phyloP scores from a whole-genome alignment of 2,888 invertebrate genomes.

The Tholera decimalis region DNA sequence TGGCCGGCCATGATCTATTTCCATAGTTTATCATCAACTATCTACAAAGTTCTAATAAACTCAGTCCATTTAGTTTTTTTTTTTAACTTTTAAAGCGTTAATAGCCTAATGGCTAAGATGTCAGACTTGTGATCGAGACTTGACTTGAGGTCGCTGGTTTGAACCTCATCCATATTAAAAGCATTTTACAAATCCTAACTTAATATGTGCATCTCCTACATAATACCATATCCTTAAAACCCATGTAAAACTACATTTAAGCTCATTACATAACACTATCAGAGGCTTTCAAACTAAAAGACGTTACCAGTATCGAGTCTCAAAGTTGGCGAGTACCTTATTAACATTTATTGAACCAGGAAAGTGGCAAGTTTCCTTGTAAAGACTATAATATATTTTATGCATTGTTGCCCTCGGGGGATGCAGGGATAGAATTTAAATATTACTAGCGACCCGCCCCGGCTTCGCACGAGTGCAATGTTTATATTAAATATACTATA shows the following conservation, averaged over 20 bases:
- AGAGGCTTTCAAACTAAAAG: neutral
- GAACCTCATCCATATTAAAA: too few species aligned
- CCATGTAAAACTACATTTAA: constrained; percentile 18
- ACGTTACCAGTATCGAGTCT: constrained; percentile 35
- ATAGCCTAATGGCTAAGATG: too few species aligned
- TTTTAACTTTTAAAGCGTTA: too few species aligned
- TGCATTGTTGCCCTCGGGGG: neutral
- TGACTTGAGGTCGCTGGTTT: too few species aligned
- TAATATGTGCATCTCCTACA: too few species aligned
- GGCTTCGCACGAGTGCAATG: too few species aligned
- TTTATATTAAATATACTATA: too few species aligned
- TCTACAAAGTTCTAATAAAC: too few species aligned
- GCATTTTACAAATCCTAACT: neutral
- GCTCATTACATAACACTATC: constrained; percentile 21
- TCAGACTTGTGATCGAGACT: too few species aligned
- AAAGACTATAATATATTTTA: constrained; percentile 26
- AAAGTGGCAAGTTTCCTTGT: constrained; percentile 50
- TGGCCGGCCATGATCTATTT: neutral
- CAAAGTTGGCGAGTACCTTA: constrained; percentile 34
- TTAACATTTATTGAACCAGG: constrained; percentile 42
- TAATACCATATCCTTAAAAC: neutral
- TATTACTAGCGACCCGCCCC: neutral
- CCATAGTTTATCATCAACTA: constrained; percentile 14
- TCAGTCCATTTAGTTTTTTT: too few species aligned
- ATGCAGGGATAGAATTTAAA: neutral